Evolutionary conservation across 2,113 vertebrate genomes (phyloP).

Genomic region (Archocentrus centrarchus): DNA sequence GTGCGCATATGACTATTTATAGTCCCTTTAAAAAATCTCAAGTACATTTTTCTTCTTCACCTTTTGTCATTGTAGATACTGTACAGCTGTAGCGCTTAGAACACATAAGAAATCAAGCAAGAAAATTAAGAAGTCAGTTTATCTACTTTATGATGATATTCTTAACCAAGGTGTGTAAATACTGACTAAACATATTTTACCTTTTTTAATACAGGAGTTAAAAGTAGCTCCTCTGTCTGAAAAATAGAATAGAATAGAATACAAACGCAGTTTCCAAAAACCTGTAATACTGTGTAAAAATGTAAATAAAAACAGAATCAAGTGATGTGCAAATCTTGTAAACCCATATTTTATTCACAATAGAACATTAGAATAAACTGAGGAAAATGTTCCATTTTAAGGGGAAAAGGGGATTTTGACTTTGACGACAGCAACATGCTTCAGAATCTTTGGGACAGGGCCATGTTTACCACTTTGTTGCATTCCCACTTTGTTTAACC

Average conservation of each 20-base stretch:
- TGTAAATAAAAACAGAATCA: background rate
- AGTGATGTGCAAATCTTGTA: background rate
- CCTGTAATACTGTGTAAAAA: background rate
- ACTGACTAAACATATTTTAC: background rate
- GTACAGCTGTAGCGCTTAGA: background rate
- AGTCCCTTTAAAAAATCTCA: fast-evolving
- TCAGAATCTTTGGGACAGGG: background rate
- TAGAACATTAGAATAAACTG: background rate
- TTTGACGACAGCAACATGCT: background rate
- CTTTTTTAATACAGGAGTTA: background rate
- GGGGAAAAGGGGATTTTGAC: too few species aligned
- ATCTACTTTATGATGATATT: background rate
- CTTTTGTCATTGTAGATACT: background rate
- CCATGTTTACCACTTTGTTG: background rate
- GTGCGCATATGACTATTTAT: slow-evolving; percentile 6
- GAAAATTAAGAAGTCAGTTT: background rate
- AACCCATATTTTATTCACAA: background rate
- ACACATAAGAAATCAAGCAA: background rate
- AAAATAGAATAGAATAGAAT: background rate
- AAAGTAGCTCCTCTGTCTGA: background rate
- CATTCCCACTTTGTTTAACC: background rate
- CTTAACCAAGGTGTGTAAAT: background rate
- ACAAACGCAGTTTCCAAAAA: background rate
- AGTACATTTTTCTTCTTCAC: slow-evolving; percentile 3
- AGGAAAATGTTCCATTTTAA: too few species aligned